These are phyloP conservation scores for Hippocampus kuda DNA, from an alignment of 2,797 vertebrate species.

Conservation along the genomic window DNA sequence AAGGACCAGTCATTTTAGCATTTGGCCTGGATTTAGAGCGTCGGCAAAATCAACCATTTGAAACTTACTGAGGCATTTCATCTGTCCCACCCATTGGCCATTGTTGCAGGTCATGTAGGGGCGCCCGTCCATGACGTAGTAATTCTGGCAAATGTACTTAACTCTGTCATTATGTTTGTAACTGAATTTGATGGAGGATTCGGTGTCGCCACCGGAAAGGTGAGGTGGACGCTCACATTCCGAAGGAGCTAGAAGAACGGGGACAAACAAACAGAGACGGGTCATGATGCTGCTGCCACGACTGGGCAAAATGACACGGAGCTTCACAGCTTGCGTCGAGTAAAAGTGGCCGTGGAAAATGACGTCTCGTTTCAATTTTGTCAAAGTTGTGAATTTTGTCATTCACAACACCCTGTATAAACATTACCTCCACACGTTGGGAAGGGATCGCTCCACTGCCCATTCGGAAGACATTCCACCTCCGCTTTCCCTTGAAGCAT, in stretches of 20 bases:
- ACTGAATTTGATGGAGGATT: rapidly evolving
- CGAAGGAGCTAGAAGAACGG: background rate
- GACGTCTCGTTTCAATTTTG: too few relatives aligned
- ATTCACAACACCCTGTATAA: background rate
- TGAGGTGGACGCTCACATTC: slow-evolving; percentile 12
- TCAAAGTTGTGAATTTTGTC: too few relatives aligned
- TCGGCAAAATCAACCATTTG: background rate
- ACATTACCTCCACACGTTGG: slow-evolving; percentile 38
- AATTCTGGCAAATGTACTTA: slow-evolving; percentile 30
- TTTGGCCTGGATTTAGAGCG: background rate
- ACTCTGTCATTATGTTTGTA: slow-evolving; percentile 22
- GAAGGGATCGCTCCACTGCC: slow-evolving; percentile 24
- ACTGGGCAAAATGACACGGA: too few relatives aligned
- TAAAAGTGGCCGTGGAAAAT: too few relatives aligned
- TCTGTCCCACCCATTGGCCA: slow-evolving; percentile 22
- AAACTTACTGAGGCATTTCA: slow-evolving; percentile 32
- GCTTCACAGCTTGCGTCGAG: too few relatives aligned
- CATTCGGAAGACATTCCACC: slow-evolving; percentile 23
- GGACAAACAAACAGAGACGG: background rate
- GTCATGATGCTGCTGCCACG: too few relatives aligned
- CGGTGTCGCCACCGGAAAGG: slow-evolving; percentile 12
- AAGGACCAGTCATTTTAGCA: background rate
- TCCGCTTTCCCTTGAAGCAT: background rate
- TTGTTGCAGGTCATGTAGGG: slow-evolving; percentile 5
- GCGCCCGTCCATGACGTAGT: slow-evolving; percentile 15